These are phyloP conservation scores for Leucophora obtusa DNA, from an alignment of 2,888 invertebrate genomes.

Conservation along the genomic window DNA sequence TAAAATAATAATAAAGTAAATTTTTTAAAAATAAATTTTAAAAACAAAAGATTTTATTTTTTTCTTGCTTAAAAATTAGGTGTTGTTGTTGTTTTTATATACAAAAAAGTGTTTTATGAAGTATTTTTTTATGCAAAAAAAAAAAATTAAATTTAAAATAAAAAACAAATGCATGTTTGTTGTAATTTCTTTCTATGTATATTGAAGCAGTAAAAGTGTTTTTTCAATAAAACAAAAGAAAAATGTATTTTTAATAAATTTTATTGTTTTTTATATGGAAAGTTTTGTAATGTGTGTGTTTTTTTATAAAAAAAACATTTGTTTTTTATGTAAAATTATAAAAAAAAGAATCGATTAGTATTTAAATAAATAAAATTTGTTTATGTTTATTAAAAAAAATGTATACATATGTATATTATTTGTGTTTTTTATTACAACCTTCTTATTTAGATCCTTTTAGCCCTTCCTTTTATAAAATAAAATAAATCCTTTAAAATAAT, in stretches of 20 bases:
- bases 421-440: constrained; percentile 46
- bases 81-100: constrained; percentile 35
- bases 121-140: constrained; percentile 6
- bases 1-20: constrained; percentile 51
- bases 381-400: constrained; percentile 35
- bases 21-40: constrained; percentile 29
- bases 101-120: constrained; percentile 11
- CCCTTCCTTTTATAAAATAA: constrained; percentile 47
- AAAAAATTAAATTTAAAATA: background rate
- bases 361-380: constrained; percentile 63
- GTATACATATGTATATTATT: constrained; percentile 14
- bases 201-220: constrained; percentile 63
- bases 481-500: constrained; percentile 26
- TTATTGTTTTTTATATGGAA: constrained; percentile 40
- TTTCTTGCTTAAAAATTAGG: constrained; percentile 30
- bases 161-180: constrained; percentile 52
- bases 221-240: constrained; percentile 49
- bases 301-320: constrained; percentile 28
- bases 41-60: constrained; percentile 23
- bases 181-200: constrained; percentile 28
- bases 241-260: constrained; percentile 41
- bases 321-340: constrained; percentile 35
- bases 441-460: constrained; percentile 46
- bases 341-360: constrained; percentile 75
- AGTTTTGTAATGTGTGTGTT: constrained; percentile 37